Evolutionary conservation across 1,140 invertebrate genomes (phyloP), one percentile per base, ranked within the genome.

Genomic region (Anastrepha obliqua): DNA sequence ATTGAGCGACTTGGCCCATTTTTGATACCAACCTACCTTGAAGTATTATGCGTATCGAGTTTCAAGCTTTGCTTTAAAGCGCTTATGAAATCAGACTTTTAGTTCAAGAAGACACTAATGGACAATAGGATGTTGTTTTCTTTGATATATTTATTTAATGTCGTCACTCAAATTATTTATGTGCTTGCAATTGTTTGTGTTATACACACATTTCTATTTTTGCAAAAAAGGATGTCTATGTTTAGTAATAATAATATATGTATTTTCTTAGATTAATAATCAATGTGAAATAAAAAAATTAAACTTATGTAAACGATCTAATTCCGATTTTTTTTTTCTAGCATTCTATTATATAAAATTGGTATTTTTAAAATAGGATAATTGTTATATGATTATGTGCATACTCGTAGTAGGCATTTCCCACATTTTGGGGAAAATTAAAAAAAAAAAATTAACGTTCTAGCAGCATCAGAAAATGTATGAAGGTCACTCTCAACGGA

Each of bases 121-220:
- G 29, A 29, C 29, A 29, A 29, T 29, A 29, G 29, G 29, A 55
- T 8, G 0, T 55, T 55, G 11, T 44, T 44, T 74, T 74, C 13
- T 47, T 74, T 81, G 8, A 47, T 20, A 47, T 81, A 81, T 81
- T 81, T 81, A 81, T 81, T 81, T 51, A 55, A 55, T 81, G 44
- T 51, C 51, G 47, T 81, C 47, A 81, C 47, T 81, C 74, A 81
- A 81, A 81, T 81, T 20, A 81, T 81, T 81, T 15, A 81, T 29
- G 74, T 81, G 74, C n/a, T 81, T 81, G 74, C 47, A 81, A 9
- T 81, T 58, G 20, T 67, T 67, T 67, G 64, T 67, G 64, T 67
- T 67, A 67, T 67, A 67, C 29, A 67, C 29, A 67, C 29, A 5
- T 51, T 62, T 62, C 3, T 55, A 6, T 81, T 81, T 81, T n/a